These are phyloP conservation scores for Mormyrus lacerda DNA, from an alignment of 2,113 vertebrate genomes.

Conservation along the genomic window DNA sequence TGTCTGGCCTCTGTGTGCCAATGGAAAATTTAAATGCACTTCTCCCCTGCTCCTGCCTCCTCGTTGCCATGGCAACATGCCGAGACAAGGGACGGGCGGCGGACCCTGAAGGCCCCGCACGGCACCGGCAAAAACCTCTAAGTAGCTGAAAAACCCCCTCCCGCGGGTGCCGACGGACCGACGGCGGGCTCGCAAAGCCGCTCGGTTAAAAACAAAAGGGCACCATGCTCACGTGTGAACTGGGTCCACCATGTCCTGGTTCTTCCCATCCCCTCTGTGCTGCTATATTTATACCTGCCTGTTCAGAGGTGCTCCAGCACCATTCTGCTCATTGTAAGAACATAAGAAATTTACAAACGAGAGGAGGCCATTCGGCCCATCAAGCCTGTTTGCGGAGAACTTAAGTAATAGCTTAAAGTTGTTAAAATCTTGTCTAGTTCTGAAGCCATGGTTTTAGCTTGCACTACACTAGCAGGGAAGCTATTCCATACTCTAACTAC, in stretches of 20 bases:
- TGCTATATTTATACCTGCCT: not conserved
- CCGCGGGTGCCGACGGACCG: not conserved
- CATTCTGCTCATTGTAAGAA: not conserved
- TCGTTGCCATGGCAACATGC: constrained; percentile 66
- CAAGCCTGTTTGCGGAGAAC: no score
- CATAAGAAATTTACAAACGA: no score
- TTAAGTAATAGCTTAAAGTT: no score
- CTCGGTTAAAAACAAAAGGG: not conserved
- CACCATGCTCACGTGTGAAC: not conserved
- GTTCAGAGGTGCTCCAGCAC: not conserved
- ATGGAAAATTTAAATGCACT: constrained; percentile 43
- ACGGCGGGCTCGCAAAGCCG: no score
- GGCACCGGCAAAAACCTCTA: constrained; percentile 48
- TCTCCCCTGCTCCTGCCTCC: constrained; percentile 43
- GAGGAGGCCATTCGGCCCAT: no score
- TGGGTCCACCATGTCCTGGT: no score
- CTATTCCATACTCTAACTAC: no score
- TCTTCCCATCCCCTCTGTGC: not conserved
- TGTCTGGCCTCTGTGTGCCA: constrained; percentile 26
- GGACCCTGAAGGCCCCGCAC: constrained; percentile 44
- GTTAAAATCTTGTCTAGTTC: no score
- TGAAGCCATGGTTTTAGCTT: no score
- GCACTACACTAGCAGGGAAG: no score
- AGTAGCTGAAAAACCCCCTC: constrained; percentile 27
- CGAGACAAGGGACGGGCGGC: constrained; percentile 49